phyloP scores from a whole-genome alignment of 2,888 invertebrate species.

The Dolichopus griseipennis region DNA sequence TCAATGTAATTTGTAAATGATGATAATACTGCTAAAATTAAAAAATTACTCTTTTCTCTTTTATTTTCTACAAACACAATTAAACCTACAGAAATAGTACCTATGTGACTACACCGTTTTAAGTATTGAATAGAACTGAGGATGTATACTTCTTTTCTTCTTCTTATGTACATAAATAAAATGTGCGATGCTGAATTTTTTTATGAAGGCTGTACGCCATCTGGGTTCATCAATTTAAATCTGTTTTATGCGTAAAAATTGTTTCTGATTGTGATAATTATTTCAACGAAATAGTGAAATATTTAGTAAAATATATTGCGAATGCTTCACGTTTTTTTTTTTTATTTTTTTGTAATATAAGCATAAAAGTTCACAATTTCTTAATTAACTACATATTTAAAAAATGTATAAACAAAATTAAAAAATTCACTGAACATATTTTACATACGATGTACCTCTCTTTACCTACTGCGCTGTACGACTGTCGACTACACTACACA shows the following conservation, averaged over 20 bases:
- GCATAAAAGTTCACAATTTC: not conserved
- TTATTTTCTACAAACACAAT: not conserved
- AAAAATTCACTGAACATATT: not conserved
- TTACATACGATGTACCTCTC: not conserved
- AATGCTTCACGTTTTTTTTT: not conserved
- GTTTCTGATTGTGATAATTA: not conserved
- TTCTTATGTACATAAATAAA: slow-evolving; percentile 6
- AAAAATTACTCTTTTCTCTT: not conserved
- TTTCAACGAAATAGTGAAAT: not conserved
- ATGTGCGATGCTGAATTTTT: slow-evolving; percentile 6
- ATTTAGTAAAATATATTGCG: not conserved
- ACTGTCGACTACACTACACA: too few species aligned
- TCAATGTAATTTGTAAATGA: too few species aligned
- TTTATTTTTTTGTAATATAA: not conserved
- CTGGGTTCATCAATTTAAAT: slow-evolving; percentile 1
- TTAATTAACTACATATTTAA: not conserved
- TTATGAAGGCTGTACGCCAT: slow-evolving; percentile 4
- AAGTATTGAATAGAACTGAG: not conserved
- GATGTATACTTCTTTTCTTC: not conserved
- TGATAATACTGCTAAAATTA: not conserved
- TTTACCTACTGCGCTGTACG: not conserved
- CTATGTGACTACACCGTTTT: not conserved
- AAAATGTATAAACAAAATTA: not conserved
- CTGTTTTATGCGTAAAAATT: not conserved
- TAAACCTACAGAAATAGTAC: not conserved